Base-by-base conservation (phyloP, 2,113 vertebrate species). In the Tautogolabrus adspersus region DNA sequence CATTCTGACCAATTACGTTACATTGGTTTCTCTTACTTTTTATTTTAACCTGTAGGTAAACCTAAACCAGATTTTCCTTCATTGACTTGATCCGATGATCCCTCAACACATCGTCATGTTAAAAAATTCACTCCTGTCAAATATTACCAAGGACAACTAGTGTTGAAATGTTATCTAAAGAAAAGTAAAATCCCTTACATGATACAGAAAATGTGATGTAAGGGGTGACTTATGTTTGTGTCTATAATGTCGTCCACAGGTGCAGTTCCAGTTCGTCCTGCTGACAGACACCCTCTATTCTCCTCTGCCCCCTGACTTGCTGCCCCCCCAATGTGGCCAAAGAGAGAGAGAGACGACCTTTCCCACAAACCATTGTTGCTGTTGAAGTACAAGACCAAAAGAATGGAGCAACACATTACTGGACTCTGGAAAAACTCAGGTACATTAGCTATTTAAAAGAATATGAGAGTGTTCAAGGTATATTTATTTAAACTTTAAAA, bases 341-440 rank as follows among this genome's bases (percentile, higher is more conserved):
- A 75, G 98, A 98, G 83, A 90, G 97, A 1, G 97, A 99, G 91
- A 96, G 94, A 6, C 94, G 96, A 5, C 96, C 96, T 0, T 99
- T 99, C 77, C 97, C 97, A 10, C 95, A 92, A 10, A 99, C 98
- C 46, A 98, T 99, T 0, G 98, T 99, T 64, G 98, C 97, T 0
- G 97, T 99, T 1, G 97, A 99, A 79, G 98, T 99, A 0, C 98
- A 99, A 88, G 98, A 99, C 90, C 98, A 98, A 92, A 99, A 99
- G 88, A 99, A 99, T 0, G 98, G 98, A 69, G 98, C 98, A 11
- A 99, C 98, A 0, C 98, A 99, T 91, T 98, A 98, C 89, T 99
- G 98, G 98, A 99, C 98, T 10, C 92, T 99, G 77, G 97, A 98
- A 85, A 99, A 99, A 87, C 96, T 99, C 92, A 96, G 98, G 98